These are phyloP conservation scores for Ceratotherium simum DNA, from an alignment of 2,113 vertebrate genomes.

Conservation along the genomic window DNA sequence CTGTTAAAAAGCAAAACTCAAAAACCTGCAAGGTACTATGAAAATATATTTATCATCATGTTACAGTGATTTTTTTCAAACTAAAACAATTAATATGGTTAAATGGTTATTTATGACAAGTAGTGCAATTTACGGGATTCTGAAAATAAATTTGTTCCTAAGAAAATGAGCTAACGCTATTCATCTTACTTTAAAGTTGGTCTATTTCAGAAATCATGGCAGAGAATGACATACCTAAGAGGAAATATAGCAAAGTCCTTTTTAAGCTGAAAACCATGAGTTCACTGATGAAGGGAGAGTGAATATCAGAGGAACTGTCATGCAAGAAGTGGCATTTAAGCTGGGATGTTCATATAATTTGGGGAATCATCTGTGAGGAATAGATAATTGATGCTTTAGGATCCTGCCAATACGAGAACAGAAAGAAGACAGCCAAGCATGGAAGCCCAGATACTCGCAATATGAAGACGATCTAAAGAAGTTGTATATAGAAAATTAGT, in stretches of 20 bases:
- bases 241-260: background rate
- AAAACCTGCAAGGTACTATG: background rate
- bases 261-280: background rate
- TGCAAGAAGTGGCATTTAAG: background rate
- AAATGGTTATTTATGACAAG: background rate
- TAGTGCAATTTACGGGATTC: background rate
- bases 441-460: background rate
- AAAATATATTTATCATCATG: background rate
- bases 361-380: background rate
- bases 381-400: background rate
- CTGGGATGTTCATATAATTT: background rate
- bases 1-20: background rate
- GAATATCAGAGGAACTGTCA: background rate
- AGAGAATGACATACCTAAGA: background rate
- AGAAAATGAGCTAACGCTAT: background rate
- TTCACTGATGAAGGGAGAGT: background rate
- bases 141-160: background rate
- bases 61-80: background rate
- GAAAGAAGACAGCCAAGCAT: background rate
- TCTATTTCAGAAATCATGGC: background rate
- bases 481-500: background rate
- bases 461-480: background rate
- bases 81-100: background rate
- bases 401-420: background rate
- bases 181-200: background rate